Base-by-base conservation (phyloP, 2,113 vertebrate species). In the Clarias macrocephalus region DNA sequence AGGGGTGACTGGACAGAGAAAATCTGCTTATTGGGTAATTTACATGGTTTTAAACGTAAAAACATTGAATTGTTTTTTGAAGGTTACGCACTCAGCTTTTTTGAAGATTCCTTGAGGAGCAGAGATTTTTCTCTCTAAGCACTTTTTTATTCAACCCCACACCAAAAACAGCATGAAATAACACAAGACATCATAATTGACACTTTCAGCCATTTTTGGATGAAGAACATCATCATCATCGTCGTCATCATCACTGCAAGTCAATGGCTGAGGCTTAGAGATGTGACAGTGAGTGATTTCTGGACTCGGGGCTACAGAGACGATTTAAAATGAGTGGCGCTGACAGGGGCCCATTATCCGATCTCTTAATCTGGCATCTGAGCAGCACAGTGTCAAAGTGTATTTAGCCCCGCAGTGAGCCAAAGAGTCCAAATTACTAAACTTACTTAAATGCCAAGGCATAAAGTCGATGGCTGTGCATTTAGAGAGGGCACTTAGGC, bases 291-390 rank as follows among this genome's bases (percentile, higher is more conserved):
- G 76, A 80, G 72, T 0, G 70, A 76, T 72, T 85, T 89, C 59
- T 54, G 57, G n/a, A 90, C 85, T 88, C 10, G 25, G 25, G 81
- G 87, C 85, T 66, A 85, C 19, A 12, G 42, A 25, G 66, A 72
- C 73, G 85, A 86, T 86, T 83, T 85, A 70, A 83, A 79, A 85
- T 86, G 52, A 87, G 56, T 75, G 42, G 59, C 88, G 52, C 73
- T 91, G 88, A 91, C 90, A 89, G 66, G 66, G 72, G 72, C 37
- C 66, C 15, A 91, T 91, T 91, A 91, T 86, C 87, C 57, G 25
- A 82, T 89, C 85, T 88, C 85, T 85, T 85, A 80, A 88, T 91
- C 79, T 86, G 82, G 77, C 80, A 82, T 75, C 65, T 88, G 84
- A 82, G 86, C 86, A 84, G 85, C 70, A 57, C 30, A 19, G 66